Base-by-base conservation (phyloP, 2,113 vertebrate genomes). In the Zosterops japonicus region DNA sequence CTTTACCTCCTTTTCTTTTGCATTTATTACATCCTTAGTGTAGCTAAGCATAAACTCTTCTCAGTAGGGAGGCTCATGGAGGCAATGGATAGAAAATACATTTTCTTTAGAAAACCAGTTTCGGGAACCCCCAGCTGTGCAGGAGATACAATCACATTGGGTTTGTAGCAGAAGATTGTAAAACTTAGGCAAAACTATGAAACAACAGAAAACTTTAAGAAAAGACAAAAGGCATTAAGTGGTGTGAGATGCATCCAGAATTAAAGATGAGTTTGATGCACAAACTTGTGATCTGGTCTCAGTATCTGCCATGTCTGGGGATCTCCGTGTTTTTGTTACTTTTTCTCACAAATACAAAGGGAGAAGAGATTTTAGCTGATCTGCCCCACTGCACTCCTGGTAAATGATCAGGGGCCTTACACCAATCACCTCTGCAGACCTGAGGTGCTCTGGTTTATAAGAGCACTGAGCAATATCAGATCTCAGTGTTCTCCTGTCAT, bases 41-140 rank as follows among this genome's bases (percentile, higher is more conserved):
- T 93, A 94, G 90, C 94, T 94, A 67, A 94, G 92, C 94, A 95
- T 94, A 93, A 96, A 93, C 88, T 92, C 67, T 53, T 86, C 97
- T 69, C 94, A 10, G 90, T 14, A 68, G 96, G 94, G 92, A 95
- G 36, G 83, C 67, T 91, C 13, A 6, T 74, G 88, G 93, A 95
- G 36, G 61, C 93, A 85, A 47, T 61, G 85, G 91, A 89, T 93
- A 70, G 79, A 95, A 96, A 96, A 96, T 53, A 86, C 70, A 67
- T 97, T 95, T 96, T 94, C 85, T 86, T 92, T 84, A 69, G 93
- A 84, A 95, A 96, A 93, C 76, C 56, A 31, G 76, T 70, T 95
- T 61, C 2, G 19, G 88, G 63, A 96, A 35, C 81, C 83, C 63
- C 96, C 93, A 87, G 92, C 97, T 96, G 94, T 89, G 95, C 93